Evolutionary conservation across 2,888 invertebrate genomes (phyloP).

Genomic region (Trichogramma evanescens): DNA sequence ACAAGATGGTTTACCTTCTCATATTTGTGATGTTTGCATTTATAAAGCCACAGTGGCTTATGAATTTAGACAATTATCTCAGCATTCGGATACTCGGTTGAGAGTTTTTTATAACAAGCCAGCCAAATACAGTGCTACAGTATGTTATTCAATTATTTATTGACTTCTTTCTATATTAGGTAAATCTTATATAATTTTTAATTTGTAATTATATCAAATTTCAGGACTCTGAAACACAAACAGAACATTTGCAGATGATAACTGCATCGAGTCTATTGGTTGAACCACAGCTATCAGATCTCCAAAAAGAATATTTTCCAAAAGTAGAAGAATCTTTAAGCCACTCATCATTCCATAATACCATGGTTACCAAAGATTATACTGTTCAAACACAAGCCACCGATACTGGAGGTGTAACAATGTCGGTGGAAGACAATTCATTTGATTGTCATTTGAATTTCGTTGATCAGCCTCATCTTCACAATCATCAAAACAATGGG

Average conservation of each 20-base stretch:
- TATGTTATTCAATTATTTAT: slow-evolving; percentile 22
- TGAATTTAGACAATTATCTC: slow-evolving; percentile 43
- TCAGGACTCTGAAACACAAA: slow-evolving; percentile 41
- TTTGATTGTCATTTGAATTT: slow-evolving; percentile 32
- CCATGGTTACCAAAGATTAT: slow-evolving; percentile 30
- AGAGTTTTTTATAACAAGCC: slow-evolving; percentile 42
- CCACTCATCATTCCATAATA: slow-evolving; percentile 19
- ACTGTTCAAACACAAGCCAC: slow-evolving; percentile 22
- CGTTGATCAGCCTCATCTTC: slow-evolving; percentile 18
- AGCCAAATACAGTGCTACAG: slow-evolving; percentile 31
- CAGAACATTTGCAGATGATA: slow-evolving; percentile 32
- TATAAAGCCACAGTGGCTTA: slow-evolving; percentile 44
- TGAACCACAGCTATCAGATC: slow-evolving; percentile 29
- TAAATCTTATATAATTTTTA: not conserved
- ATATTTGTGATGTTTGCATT: slow-evolving; percentile 42
- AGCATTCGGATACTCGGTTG: slow-evolving; percentile 41
- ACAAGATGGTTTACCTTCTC: slow-evolving; percentile 42
- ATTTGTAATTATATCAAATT: not conserved
- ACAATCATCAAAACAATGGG: not conserved
- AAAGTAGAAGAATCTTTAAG: slow-evolving; percentile 35
- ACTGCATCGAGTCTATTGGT: slow-evolving; percentile 16
- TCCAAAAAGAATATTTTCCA: slow-evolving; percentile 35
- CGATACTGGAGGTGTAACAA: not conserved
- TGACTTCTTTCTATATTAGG: not conserved
- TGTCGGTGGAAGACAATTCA: slow-evolving; percentile 28